Evolutionary conservation across 92 coral and sea anemone genomes (phyloP).

Genomic region (Micromussa lordhowensis): DNA sequence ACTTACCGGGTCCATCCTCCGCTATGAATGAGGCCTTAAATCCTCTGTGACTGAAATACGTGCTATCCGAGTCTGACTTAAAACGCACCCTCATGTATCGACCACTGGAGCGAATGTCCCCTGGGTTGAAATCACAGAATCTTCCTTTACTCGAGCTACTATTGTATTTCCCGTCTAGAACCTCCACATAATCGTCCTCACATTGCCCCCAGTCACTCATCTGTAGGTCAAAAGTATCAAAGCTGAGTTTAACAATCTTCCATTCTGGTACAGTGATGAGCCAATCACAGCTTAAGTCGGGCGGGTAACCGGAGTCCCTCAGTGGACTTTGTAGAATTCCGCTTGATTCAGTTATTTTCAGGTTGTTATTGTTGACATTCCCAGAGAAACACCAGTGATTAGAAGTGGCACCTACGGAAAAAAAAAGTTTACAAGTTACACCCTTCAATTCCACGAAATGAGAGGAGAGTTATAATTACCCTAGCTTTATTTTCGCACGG

Average conservation of each 20-base stretch:
- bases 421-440: not conserved
- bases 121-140: constrained; percentile 59
- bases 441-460: not conserved
- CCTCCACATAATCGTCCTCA: constrained; percentile 44
- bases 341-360: not conserved
- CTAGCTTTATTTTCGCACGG: too few relatives aligned
- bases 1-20: not conserved
- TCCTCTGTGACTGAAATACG: not conserved
- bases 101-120: constrained; percentile 43
- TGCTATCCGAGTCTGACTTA: not conserved
- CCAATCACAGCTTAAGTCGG: constrained; percentile 31
- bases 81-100: constrained; percentile 34
- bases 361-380: not conserved
- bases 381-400: constrained; percentile 6
- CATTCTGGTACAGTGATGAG: constrained; percentile 29
- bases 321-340: constrained; percentile 19
- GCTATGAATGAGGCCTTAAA: constrained; percentile 21
- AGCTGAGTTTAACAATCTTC: constrained; percentile 27
- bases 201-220: not conserved
- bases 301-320: constrained; percentile 2
- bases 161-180: constrained; percentile 47
- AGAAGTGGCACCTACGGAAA: not conserved
- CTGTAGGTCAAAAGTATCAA: constrained; percentile 12
- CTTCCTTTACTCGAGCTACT: constrained; percentile 25
- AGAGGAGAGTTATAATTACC: too few relatives aligned